These are phyloP conservation scores for Tolmerus cingulatus DNA, from an alignment of 2,888 invertebrate species.

Conservation along the genomic window DNA sequence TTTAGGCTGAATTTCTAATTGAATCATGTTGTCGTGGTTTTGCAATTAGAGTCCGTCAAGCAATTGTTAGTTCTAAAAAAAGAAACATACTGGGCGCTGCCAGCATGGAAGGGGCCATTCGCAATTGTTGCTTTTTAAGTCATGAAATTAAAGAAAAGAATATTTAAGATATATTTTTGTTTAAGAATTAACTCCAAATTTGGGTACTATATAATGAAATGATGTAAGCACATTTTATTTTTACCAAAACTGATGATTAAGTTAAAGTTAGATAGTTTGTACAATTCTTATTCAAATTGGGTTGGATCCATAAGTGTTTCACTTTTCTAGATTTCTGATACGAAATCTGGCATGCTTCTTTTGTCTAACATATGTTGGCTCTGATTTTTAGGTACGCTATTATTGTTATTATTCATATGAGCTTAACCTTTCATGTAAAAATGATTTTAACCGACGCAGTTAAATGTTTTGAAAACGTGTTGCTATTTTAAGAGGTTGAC, in stretches of 20 bases:
- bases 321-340: no score
- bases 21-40: conserved; percentile 33
- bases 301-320: no score
- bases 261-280: no score
- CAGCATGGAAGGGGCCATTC: background rate
- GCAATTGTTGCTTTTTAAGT: background rate
- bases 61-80: conserved; percentile 28
- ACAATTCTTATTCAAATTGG: no score
- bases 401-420: no score
- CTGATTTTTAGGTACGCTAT: no score
- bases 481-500: background rate
- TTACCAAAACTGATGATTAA: no score
- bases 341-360: no score
- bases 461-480: background rate
- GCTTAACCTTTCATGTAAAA: no score
- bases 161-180: background rate
- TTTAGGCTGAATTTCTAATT: conserved; percentile 27
- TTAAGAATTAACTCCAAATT: background rate
- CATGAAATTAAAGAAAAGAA: background rate
- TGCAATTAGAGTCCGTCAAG: conserved; percentile 28
- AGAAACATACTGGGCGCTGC: background rate
- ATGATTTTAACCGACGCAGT: no score
- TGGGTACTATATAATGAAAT: background rate
- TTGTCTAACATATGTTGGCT: no score
- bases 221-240: no score